A percentile compares a stretch with the other conserved stretches of the same genome.
Conservation (phyloP, 2,888 invertebrate genomes). For the Scaptomyza parva region DNA sequence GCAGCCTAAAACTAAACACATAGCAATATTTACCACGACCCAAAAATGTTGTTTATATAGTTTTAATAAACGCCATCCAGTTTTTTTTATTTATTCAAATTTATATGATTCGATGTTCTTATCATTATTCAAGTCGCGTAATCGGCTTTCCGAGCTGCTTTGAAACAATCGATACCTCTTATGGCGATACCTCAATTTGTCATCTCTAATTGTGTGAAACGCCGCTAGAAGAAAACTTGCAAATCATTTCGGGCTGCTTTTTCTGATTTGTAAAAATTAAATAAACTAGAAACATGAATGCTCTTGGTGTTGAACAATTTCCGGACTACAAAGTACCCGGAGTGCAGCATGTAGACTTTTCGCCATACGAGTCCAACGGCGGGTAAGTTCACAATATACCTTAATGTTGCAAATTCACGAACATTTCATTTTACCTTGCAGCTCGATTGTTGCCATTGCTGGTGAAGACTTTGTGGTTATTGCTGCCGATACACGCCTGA, state of each 20-base stretch:
- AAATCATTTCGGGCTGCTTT: constrained; percentile 66
- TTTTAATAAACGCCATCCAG: constrained; percentile 39
- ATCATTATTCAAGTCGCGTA: neutral
- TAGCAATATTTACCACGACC: constrained; percentile 26
- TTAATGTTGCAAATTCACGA: neutral
- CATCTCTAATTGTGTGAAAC: constrained; percentile 66
- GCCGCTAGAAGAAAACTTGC: constrained; percentile 69
- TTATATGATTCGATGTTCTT: neutral
- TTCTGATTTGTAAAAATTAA: constrained; percentile 33
- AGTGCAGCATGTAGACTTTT: constrained; percentile 86
- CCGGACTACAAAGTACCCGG: constrained; percentile 85
- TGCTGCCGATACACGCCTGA: constrained; percentile 97
- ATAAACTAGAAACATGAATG: constrained; percentile 62
- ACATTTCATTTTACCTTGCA: constrained; percentile 84
- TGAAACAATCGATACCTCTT: neutral
- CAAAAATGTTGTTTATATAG: constrained; percentile 47
- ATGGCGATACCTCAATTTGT: neutral
- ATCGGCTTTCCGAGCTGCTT: neutral
- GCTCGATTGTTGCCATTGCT: constrained; percentile 97
- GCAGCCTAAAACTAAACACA: constrained; percentile 33
- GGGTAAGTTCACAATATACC: constrained; percentile 86
- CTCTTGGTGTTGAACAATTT: constrained; percentile 76
- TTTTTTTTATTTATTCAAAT: constrained; percentile 12
- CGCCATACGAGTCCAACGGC: constrained; percentile 91
- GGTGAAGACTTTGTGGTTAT: constrained; percentile 98